Evolutionary conservation across 2,888 invertebrate species (phyloP).

Genomic region (Hydraecia micacea): DNA sequence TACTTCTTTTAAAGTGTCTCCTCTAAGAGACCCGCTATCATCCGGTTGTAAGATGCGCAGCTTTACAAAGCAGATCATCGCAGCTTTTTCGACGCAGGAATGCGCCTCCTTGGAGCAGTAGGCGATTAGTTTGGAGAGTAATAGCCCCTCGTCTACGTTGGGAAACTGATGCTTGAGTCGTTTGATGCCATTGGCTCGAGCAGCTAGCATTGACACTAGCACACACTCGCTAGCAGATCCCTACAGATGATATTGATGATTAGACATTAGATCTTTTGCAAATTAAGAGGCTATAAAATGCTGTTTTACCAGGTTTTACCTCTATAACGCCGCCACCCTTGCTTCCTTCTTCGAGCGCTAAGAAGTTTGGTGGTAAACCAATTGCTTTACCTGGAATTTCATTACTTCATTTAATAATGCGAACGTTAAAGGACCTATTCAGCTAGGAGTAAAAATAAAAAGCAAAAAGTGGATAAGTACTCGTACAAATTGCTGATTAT

Average conservation of each 20-base stretch:
- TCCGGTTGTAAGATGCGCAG: conserved; percentile 97
- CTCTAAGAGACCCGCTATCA: conserved; percentile 94
- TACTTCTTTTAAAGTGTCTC: conserved; percentile 94
- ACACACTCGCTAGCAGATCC: conserved; percentile 99
- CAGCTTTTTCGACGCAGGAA: conserved; percentile 97
- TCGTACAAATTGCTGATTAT: background rate
- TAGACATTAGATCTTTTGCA: background rate
- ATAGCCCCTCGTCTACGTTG: conserved; percentile 96
- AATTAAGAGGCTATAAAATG: background rate
- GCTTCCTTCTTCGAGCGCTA: conserved; percentile 95
- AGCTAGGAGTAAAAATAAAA: conserved; percentile 2
- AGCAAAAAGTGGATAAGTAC: background rate
- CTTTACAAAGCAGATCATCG: conserved; percentile 98
- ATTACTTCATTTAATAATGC: conserved; percentile 9
- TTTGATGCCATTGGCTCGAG: conserved; percentile 96
- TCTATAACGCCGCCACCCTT: conserved; percentile 98
- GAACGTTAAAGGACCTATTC: background rate
- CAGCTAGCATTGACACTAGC: conserved; percentile 97
- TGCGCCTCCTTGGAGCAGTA: conserved; percentile 97
- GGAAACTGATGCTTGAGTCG: conserved; percentile 95
- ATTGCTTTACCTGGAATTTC: conserved; percentile 94
- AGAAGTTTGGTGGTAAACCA: conserved; percentile 96
- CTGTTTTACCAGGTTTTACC: conserved; percentile 86
- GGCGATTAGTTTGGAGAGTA: conserved; percentile 98
- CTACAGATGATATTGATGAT: conserved; percentile 84